Evolutionary conservation across 1,140 invertebrate species (phyloP), one percentile per base, ranked within the genome.

Genomic region (Drosophila lacteicornis): DNA sequence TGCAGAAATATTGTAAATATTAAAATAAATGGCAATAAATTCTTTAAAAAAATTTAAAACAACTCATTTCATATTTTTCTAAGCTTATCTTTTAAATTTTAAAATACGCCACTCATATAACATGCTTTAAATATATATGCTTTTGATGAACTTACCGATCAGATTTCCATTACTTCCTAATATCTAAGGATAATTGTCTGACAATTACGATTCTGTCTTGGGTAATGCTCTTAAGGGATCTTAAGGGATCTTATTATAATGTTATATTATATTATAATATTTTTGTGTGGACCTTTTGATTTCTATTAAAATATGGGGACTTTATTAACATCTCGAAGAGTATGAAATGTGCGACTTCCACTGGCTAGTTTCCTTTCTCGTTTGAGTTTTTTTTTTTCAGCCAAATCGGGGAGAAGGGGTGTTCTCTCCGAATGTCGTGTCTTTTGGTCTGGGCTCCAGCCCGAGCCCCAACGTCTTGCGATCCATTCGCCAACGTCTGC

Each of bases 401-500:
- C 22, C 15, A n/a, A 25, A 36, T 19, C 13, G 53, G 62, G 30
- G 42, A 19, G 30, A 25, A 19, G 49, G 62, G 49, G 49, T 45
- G 67, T 67, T 70, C 49, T 49, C 63, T 36, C 12, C 53, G 67
- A 50, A 68, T 70, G 67, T 70, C 67, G 67, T 70, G 67, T 53
- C 61, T 42, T 57, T 56, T 11, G 55, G 70, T 53, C 61, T 47
- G 51, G 17, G 51, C 51, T 22, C 51, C 30, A 53, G 51, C 50
- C 36, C 50, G 30, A 19, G 17, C 76, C 55, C 62, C 67, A 55
- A 38, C 68, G 40, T 2, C 47, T 60, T 42, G 45, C 45, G 68
- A 73, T 73, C 68, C 70, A 73, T 73, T 74, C 70, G 70, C 59
- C 83, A 66, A 59, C 71, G 78, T 80, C 71, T 73, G 70, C 42